Conservation (phyloP, 2,113 vertebrate species). For the Periophthalmus modestus region DNA sequence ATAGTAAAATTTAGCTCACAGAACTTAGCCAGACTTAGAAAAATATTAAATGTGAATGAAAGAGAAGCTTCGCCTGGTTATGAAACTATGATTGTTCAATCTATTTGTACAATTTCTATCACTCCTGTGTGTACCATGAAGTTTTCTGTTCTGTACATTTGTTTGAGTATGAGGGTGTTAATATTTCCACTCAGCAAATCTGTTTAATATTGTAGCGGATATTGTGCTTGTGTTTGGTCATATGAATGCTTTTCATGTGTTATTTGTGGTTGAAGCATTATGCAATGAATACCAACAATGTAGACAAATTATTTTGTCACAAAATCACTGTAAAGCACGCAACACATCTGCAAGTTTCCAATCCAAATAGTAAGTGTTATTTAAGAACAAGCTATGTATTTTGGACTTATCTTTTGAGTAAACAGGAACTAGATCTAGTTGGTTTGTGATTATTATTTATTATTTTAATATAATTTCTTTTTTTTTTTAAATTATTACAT, state of each 20-base stretch:
- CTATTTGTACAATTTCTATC: slow-evolving; percentile 18
- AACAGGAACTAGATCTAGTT: slow-evolving; percentile 17
- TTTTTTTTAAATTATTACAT: background rate
- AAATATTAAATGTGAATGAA: background rate
- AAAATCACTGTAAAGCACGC: background rate
- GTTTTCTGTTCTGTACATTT: slow-evolving; percentile 26
- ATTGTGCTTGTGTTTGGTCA: background rate
- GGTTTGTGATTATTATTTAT: slow-evolving; percentile 15
- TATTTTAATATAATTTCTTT: slow-evolving; percentile 20
- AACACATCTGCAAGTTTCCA: background rate
- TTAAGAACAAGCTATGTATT: slow-evolving; percentile 31
- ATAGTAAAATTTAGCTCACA: background rate
- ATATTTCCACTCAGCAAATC: slow-evolving; percentile 15
- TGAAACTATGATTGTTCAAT: background rate
- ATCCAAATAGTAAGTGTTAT: slow-evolving; percentile 20
- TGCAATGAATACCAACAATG: background rate
- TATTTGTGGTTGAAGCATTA: slow-evolving; percentile 1
- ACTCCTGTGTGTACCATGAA: slow-evolving; percentile 14
- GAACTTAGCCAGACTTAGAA: background rate
- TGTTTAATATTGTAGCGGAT: background rate
- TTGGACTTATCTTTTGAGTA: slow-evolving; percentile 52
- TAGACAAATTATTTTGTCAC: background rate
- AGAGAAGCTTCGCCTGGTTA: background rate
- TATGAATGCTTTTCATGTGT: background rate
- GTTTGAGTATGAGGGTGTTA: slow-evolving; percentile 31